Conservation (phyloP, 2,888 invertebrate species). For the Sisyra terminalis region DNA sequence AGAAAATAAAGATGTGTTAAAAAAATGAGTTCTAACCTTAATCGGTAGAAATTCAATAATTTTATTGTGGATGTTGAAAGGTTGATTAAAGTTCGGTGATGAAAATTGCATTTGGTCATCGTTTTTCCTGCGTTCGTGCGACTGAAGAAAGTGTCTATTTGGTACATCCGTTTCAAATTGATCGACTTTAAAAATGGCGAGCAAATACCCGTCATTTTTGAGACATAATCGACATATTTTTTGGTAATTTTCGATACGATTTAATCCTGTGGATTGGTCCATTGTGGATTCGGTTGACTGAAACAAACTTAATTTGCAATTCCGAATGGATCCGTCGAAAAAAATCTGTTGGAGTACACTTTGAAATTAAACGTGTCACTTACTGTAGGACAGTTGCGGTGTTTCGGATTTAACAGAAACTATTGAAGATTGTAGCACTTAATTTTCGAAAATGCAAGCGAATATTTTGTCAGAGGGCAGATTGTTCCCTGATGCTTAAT, state of each 20-base stretch:
- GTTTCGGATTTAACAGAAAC: background rate
- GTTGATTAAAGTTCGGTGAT: conserved; percentile 16
- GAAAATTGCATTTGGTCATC: background rate
- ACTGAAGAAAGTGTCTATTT: background rate
- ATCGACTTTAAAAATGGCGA: conserved; percentile 43
- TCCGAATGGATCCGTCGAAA: background rate
- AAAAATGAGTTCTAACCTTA: conserved; percentile 19
- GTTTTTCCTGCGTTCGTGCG: background rate
- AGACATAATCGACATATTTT: conserved; percentile 50
- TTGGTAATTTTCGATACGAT: conserved; percentile 38
- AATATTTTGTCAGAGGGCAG: too few relatives aligned
- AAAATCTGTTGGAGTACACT: too few relatives aligned
- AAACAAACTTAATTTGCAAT: background rate
- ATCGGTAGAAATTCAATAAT: conserved; percentile 28
- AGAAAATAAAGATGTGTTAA: background rate
- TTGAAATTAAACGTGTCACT: conserved; percentile 8
- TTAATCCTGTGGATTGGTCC: conserved; percentile 29
- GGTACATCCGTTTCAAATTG: conserved; percentile 10
- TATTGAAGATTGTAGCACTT: too few relatives aligned
- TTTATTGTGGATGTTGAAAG: conserved; percentile 25
- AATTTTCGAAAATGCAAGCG: too few relatives aligned
- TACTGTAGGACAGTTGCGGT: background rate
- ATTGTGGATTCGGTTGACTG: background rate
- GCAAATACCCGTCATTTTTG: conserved; percentile 40
- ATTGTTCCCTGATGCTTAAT: too few relatives aligned